A percentile compares a stretch with the other conserved stretches of the same genome.
Evolutionary conservation across 2,888 invertebrate species (phyloP).

Genomic region (Malthinus seriepunctatus): DNA sequence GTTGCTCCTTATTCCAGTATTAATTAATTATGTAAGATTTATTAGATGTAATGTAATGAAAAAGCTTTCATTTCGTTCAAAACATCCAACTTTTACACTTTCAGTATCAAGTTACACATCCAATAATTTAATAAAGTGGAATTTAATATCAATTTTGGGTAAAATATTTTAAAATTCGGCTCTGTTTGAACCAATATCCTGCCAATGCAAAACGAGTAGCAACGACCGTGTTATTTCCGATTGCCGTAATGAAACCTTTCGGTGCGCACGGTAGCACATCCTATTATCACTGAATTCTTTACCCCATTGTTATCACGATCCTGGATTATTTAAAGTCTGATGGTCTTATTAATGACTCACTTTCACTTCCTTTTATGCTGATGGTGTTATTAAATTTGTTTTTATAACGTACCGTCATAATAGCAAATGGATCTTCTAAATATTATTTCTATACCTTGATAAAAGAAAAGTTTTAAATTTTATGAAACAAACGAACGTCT

Average conservation of each 20-base stretch:
- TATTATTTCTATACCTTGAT: constrained; percentile 17
- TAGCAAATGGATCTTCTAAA: constrained; percentile 30
- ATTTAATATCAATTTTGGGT: neutral
- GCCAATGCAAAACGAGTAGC: constrained; percentile 29
- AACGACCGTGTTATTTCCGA: constrained; percentile 39
- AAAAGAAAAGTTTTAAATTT: constrained; percentile 12
- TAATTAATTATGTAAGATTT: no score
- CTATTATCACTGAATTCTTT: constrained; percentile 45
- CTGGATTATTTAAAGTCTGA: constrained; percentile 45
- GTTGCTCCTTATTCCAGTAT: no score
- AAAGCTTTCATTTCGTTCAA: no score
- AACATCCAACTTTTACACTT: no score
- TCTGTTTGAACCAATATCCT: constrained; percentile 13
- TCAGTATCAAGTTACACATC: no score
- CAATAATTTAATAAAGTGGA: no score
- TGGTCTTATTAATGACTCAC: constrained; percentile 45
- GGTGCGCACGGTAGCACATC: constrained; percentile 38
- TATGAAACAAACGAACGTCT: constrained; percentile 6
- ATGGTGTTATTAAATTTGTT: constrained; percentile 44
- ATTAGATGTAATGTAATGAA: no score
- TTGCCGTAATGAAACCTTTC: constrained; percentile 41
- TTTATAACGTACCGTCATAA: constrained; percentile 37
- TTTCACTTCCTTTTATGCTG: constrained; percentile 38
- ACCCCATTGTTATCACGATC: constrained; percentile 43
- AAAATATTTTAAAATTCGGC: constrained; percentile 5